Conservation (phyloP, 2,888 invertebrate genomes). For the Lacanobia wlatinum region DNA sequence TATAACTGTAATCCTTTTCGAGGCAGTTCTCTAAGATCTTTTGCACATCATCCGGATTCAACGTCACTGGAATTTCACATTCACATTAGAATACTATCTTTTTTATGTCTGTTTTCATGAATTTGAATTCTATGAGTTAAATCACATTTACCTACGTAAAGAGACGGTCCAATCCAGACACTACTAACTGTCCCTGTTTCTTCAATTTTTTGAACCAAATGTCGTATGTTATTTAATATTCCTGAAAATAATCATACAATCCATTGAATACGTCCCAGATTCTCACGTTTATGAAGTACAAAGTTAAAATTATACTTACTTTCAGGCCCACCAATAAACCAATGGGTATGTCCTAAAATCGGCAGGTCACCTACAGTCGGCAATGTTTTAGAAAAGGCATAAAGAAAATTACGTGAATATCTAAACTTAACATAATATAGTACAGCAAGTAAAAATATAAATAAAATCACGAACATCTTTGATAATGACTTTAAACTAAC, state of each 20-base stretch:
- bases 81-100: background rate
- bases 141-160: conserved; percentile 76
- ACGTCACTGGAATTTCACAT: conserved; percentile 71
- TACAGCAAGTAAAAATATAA: conserved; percentile 70
- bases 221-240: conserved; percentile 75
- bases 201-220: conserved; percentile 67
- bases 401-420: conserved; percentile 73
- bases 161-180: conserved; percentile 81
- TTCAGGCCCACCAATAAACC: conserved; percentile 84
- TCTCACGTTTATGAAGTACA: background rate
- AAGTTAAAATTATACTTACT: conserved; percentile 70
- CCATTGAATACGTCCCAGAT: too few species aligned
- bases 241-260: conserved; percentile 70
- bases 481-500: background rate
- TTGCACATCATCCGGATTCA: conserved; percentile 81
- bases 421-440: conserved; percentile 78
- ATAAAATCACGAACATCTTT: conserved; percentile 74
- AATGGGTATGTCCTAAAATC: conserved; percentile 81
- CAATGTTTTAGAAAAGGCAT: conserved; percentile 75
- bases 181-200: conserved; percentile 70
- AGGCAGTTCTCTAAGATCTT: conserved; percentile 81
- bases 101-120: background rate
- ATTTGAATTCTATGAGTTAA: background rate
- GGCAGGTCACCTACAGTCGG: conserved; percentile 76
- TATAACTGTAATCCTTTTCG: conserved; percentile 82